Percentiles rank a stretch among this genome's conserved stretches.
Conservation (phyloP, 2,888 invertebrate species). For the Sussaba pulchella region DNA sequence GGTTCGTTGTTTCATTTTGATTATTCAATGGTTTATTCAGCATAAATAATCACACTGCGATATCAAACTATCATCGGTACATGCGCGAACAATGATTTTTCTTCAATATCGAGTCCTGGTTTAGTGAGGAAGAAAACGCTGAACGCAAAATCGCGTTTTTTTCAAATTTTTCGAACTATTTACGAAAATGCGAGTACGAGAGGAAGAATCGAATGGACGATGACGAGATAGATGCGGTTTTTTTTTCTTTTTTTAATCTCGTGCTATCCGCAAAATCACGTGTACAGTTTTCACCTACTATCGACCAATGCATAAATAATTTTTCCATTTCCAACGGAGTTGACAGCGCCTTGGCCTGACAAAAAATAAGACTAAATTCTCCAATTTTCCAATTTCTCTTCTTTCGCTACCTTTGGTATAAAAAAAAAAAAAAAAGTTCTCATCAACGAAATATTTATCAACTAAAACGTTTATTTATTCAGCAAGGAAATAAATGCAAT, state of each 20-base stretch:
- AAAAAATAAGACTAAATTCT: too few relatives aligned
- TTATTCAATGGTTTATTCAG: slow-evolving; percentile 66
- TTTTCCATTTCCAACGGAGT: not conserved
- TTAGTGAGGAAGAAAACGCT: slow-evolving; percentile 32
- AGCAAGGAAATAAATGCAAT: slow-evolving; percentile 76
- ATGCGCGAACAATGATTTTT: slow-evolving; percentile 59
- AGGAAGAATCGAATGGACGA: not conserved
- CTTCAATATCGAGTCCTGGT: slow-evolving; percentile 53
- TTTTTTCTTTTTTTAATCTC: not conserved
- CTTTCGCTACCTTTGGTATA: slow-evolving; percentile 66
- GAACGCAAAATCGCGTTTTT: too few relatives aligned
- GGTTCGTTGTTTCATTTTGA: not conserved
- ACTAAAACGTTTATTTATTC: slow-evolving; percentile 43
- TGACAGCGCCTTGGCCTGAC: too few relatives aligned
- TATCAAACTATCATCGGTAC: slow-evolving; percentile 60
- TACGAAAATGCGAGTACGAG: not conserved
- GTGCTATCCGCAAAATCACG: not conserved
- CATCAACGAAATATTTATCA: slow-evolving; percentile 27
- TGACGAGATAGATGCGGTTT: not conserved
- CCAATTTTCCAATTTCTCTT: too few relatives aligned
- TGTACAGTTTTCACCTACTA: not conserved
- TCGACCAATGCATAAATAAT: not conserved
- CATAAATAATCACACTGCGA: slow-evolving; percentile 71
- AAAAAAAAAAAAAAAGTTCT: not conserved
- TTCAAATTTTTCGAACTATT: too few relatives aligned